phyloP scores from a whole-genome alignment of 1,140 invertebrate species.

The Drosophila tani region DNA sequence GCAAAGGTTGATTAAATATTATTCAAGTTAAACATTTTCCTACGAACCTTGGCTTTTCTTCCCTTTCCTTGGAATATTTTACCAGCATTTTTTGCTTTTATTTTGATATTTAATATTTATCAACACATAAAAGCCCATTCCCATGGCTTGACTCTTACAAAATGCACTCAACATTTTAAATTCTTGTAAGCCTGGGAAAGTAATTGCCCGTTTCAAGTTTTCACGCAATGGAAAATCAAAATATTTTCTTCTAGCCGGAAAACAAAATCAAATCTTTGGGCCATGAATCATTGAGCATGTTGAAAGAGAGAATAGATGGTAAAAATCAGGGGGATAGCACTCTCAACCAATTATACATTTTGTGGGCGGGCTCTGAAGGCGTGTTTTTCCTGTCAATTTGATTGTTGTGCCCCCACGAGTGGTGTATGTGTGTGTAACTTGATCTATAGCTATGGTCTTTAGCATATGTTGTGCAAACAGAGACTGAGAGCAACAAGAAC shows the following conservation, averaged over 20 bases:
- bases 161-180: conserved; percentile 6
- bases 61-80: background rate
- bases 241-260: conserved; percentile 17
- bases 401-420: conserved; percentile 25
- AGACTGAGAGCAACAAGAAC: conserved; percentile 14
- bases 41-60: background rate
- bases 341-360: conserved; percentile 62
- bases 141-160: background rate
- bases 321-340: conserved; percentile 31
- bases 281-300: conserved; percentile 75
- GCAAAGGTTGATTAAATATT: background rate
- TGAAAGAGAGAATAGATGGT: background rate
- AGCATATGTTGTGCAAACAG: conserved; percentile 47
- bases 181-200: conserved; percentile 18
- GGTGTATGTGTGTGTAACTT: conserved; percentile 49
- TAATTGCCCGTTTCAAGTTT: conserved; percentile 48
- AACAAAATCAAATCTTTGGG: conserved; percentile 67
- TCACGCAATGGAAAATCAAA: conserved; percentile 28
- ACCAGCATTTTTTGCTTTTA: background rate
- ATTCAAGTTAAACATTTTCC: too few relatives aligned
- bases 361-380: conserved; percentile 31
- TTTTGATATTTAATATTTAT: conserved; percentile 1
- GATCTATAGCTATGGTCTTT: conserved; percentile 59
- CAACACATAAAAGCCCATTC: background rate
- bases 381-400: conserved; percentile 39